Evolutionary conservation across 2,113 vertebrate species (phyloP).

Genomic region (Pygoscelis adeliae): DNA sequence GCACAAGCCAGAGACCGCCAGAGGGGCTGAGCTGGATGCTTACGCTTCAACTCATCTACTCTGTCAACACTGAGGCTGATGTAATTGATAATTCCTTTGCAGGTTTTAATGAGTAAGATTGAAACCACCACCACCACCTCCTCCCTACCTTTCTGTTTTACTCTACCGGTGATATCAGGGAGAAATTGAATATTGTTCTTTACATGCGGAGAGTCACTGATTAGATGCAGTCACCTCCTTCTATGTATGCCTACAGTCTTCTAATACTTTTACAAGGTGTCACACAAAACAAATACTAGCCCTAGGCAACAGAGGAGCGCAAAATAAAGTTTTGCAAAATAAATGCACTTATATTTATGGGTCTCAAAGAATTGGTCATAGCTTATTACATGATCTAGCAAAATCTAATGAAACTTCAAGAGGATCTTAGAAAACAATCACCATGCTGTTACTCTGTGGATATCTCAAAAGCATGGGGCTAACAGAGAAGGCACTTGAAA

Average conservation of each 20-base stretch:
- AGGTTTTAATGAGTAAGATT: neutral
- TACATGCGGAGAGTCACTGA: neutral
- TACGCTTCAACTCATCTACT: neutral
- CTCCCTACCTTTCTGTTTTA: neutral
- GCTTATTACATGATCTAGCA: neutral
- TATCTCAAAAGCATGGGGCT: neutral
- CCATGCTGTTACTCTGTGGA: neutral
- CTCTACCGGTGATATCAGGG: neutral
- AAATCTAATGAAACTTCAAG: constrained; percentile 15
- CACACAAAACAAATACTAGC: neutral
- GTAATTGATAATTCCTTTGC: neutral
- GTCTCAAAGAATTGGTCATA: neutral
- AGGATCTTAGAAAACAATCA: neutral
- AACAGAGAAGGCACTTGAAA: neutral
- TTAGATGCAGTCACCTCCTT: neutral
- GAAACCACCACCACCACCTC: neutral
- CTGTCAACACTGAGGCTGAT: neutral
- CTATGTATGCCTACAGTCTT: neutral
- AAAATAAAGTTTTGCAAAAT: constrained; percentile 2
- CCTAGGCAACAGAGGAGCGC: neutral
- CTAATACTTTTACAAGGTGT: neutral
- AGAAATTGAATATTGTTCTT: neutral
- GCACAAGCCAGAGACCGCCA: neutral
- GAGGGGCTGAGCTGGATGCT: neutral
- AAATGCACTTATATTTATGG: neutral